Base-by-base conservation (phyloP, 2,888 invertebrate genomes). In the Agrenia bidenticulata region DNA sequence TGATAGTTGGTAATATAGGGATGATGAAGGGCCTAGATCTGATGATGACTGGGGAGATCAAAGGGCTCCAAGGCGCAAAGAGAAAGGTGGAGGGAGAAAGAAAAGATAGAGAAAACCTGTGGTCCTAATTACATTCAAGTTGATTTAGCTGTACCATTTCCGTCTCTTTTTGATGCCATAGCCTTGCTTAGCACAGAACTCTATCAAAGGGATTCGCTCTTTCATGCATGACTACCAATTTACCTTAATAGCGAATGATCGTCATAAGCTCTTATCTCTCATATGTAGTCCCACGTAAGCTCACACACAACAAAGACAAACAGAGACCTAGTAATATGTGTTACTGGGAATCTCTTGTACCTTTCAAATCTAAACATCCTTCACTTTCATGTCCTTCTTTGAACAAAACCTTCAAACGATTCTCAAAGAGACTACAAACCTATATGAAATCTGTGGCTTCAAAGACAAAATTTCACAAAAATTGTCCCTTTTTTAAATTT, bases 21-120 rank as follows among this genome's bases (percentile, higher is more conserved):
- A 62, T 62, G 66, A 62, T 63, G 63, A 60, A 54, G 56, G 62
- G 53, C n/a, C 58, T 26, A 41, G 15, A 50, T 53, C 37, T 63
- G 63, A 63, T 67, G 66, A 58, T 66, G 58, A 59, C 37, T 66
- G 45, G 53, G 53, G 60, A 69, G 69, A 71, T 71, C 71, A 71
- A 71, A 71, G 71, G 66, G 64, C 64, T 64, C 54, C 39, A 55
- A 60, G 63, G 57, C 63, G 49, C 60, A 65, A 66, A 64, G 63
- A 56, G 61, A 67, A 60, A 67, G 67, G 41, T 42, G 63, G 61
- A 64, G 45, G 19, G 51, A 7, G 51, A 51, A 19, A 64, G 42
- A 57, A 32, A 55, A 49, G 42, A 60, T 41, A 53, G 39, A 64
- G 58, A 59, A 62, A 66, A 66, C 59, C 59, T 63, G 66, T 58